phyloP scores from a whole-genome alignment of 1,140 invertebrate species.

The Papilio dardanus region DNA sequence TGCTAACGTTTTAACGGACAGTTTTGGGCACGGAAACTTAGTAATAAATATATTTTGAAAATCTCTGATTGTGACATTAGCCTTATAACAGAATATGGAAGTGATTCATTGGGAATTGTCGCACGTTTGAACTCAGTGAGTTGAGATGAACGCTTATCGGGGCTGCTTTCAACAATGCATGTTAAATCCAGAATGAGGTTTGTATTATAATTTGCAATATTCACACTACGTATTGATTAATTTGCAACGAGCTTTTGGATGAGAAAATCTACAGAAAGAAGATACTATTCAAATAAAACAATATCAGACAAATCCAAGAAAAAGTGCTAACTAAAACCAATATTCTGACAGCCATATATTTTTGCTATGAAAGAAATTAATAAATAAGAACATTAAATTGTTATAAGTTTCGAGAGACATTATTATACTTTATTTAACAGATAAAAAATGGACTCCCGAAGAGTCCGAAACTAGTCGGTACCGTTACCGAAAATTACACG shows the following conservation, averaged over 20 bases:
- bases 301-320: neutral
- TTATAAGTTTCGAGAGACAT: too few species aligned
- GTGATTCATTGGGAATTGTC: slow-evolving; percentile 20
- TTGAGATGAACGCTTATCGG: neutral
- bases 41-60: neutral
- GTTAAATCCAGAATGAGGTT: neutral
- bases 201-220: neutral
- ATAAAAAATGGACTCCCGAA: too few species aligned
- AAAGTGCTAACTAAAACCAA: too few species aligned
- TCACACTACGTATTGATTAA: neutral
- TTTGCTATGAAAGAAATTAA: too few species aligned
- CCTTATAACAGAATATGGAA: slow-evolving; percentile 1
- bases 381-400: too few species aligned
- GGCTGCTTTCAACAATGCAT: slow-evolving; percentile 1
- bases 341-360: too few species aligned
- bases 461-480: too few species aligned
- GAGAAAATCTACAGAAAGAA: neutral
- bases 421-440: too few species aligned
- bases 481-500: too few species aligned
- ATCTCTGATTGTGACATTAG: neutral
- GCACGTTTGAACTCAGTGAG: slow-evolving; percentile 12
- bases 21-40: neutral
- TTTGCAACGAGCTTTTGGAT: neutral
- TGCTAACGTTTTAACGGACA: too few species aligned
- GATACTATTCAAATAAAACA: neutral